Conservation (phyloP, 1,140 invertebrate species). For the Penaeus vannamei region DNA sequence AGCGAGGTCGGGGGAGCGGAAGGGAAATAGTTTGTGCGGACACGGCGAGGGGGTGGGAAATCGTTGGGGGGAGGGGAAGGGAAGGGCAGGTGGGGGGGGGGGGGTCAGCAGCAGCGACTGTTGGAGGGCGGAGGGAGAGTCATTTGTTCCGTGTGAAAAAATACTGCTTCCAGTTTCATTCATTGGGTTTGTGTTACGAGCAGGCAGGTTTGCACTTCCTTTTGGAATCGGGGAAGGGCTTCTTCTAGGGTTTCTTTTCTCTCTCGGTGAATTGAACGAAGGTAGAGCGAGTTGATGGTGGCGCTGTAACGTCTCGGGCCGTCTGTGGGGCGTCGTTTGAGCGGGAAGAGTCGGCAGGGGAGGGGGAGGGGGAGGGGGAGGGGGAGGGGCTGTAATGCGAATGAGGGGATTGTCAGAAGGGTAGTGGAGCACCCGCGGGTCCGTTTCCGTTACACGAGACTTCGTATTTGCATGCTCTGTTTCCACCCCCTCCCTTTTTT, state of each 20-base stretch:
- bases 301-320: no score
- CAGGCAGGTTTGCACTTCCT: no score
- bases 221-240: no score
- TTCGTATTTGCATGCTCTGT: no score
- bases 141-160: no score
- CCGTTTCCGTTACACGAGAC: no score
- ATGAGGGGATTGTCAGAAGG: not conserved
- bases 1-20: not conserved
- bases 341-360: not conserved
- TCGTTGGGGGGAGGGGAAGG: not conserved
- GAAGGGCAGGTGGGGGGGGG: not conserved
- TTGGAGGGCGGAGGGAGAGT: not conserved
- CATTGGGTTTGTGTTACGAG: no score
- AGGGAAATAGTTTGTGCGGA: constrained; percentile 5
- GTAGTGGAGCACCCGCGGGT: no score
- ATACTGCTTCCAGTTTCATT: no score
- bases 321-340: not conserved
- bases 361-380: not conserved
- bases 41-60: not conserved
- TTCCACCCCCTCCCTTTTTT: not conserved
- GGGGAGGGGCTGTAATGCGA: not conserved
- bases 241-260: no score
- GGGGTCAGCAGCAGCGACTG: not conserved
- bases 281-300: no score
- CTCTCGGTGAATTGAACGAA: no score